Base-by-base conservation (phyloP, 2,113 vertebrate genomes). In the Taurulus bubalis region DNA sequence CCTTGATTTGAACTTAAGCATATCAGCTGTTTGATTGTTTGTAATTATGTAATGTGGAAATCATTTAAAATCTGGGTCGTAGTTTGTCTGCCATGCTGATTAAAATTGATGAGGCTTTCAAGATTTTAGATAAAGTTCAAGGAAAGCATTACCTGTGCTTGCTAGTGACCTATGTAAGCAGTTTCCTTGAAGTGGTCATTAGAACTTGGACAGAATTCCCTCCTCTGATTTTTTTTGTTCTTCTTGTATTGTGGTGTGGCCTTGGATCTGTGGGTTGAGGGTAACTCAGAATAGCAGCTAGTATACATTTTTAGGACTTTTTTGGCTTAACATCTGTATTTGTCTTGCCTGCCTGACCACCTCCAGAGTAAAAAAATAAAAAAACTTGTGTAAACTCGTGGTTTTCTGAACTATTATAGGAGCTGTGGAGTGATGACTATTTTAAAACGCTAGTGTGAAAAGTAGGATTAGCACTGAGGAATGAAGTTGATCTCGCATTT, bases 381-480 rank as follows among this genome's bases (percentile, higher is more conserved):
- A 42, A 3, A 42, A 42, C 12, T 42, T 12, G 75, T 73, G 55
- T 85, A 88, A 86, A 87, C 77, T 24, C 4, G 60, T 77, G 85
- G 89, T 83, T 90, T 86, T 80, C 78, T 65, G 69, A 77, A 75
- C 87, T 92, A 88, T 93, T 92, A 90, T 90, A 86, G 69, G 85
- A 85, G 59, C 67, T 73, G 73, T 71, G 38, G 78, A 82, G 55
- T 68, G 55, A 76, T 12, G 77, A 83, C 68, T 83, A 79, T 90
- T 90, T 83, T 76, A 88, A 81, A 90, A 86, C 58, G 45, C 86
- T 82, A 71, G 75, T 79, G 66, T 82, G 73, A 72, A 75, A 79
- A 69, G 60, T 28, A 71, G 34, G 74, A 63, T 86, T 81, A 86
- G 62, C 75, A 28, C 62, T 63, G 64, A 72, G 65, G 63, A 66